Percentiles rank a stretch among this genome's conserved stretches.
Conservation (phyloP, 2,888 invertebrate species). For the Ptychoptera albimana region DNA sequence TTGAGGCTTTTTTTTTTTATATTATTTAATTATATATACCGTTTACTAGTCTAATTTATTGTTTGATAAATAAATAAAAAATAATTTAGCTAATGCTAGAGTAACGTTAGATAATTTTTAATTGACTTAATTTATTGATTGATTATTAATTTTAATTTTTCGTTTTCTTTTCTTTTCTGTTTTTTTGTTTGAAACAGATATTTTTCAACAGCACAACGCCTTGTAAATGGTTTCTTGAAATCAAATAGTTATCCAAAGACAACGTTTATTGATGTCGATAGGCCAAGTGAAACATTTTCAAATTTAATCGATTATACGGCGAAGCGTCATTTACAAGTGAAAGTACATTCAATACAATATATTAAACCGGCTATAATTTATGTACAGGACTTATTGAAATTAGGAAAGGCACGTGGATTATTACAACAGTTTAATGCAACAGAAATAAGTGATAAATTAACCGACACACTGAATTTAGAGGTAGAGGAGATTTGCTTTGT, state of each 20-base stretch:
- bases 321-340: constrained; percentile 51
- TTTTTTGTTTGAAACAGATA: constrained; percentile 37
- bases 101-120: not conserved
- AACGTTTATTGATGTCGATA: constrained; percentile 48
- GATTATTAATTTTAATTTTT: not conserved
- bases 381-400: constrained; percentile 48
- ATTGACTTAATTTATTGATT: not conserved
- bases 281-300: constrained; percentile 55
- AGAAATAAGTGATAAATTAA: constrained; percentile 56
- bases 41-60: not conserved
- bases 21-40: no score
- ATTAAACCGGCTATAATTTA: constrained; percentile 62
- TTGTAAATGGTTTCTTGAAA: constrained; percentile 60
- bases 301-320: constrained; percentile 49
- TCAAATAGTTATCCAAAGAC: constrained; percentile 58
- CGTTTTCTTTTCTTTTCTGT: not conserved
- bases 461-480: constrained; percentile 67
- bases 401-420: constrained; percentile 53
- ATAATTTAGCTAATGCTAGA: no score
- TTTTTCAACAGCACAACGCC: constrained; percentile 46
- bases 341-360: constrained; percentile 55
- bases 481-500: constrained; percentile 14
- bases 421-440: constrained; percentile 49
- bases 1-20: no score
- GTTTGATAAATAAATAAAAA: not conserved